Base-by-base conservation (phyloP, 2,113 vertebrate species). In the Etheostoma spectabile region DNA sequence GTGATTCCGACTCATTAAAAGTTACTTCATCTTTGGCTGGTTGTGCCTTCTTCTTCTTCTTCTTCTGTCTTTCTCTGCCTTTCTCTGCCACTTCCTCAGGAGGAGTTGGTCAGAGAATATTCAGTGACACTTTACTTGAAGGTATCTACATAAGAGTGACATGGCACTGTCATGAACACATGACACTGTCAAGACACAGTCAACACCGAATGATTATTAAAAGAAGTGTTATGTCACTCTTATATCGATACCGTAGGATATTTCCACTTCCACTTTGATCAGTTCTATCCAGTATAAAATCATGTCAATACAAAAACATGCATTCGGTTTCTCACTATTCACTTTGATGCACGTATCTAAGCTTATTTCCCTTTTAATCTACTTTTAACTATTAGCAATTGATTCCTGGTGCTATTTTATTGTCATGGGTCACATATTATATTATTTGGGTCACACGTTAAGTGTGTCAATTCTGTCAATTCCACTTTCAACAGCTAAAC, bases 1-100 rank as follows among this genome's bases (percentile, higher is more conserved):
- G 71, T 55, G 63, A 86, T 85, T 90, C 74, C 71, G 74, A 82
- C 84, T 83, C 72, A 91, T 89, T 89, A 91, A 93, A 93, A 82
- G 74, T 71, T 80, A 15, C 79, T 89, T 80, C 83, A 86, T 91
- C 83, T 78, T 68, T 83, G 16, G 82, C 27, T 1, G 38, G 18
- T 8, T 78, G 27, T 12, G 6, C 74, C 42, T n/a, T 70, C 38
- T 66, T 21, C 30, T 48, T 63, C 3, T n/a, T 59, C 19, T 22
- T 67, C 53, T 22, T 45, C 11, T 66, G 56, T 59, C 19, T 22
- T 67, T 61, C 30, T 45, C 11, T 66, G 56, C 70, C 59, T 64
- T 62, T 56, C 11, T 30, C 30, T 30, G 30, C 30, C 3, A 22
- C 5, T 7, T 45, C 16, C 5, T 1, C 45, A 60, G 24, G 27